These are phyloP conservation scores for Passer montanus DNA, from an alignment of 2,113 vertebrate species.

Conservation along the genomic window DNA sequence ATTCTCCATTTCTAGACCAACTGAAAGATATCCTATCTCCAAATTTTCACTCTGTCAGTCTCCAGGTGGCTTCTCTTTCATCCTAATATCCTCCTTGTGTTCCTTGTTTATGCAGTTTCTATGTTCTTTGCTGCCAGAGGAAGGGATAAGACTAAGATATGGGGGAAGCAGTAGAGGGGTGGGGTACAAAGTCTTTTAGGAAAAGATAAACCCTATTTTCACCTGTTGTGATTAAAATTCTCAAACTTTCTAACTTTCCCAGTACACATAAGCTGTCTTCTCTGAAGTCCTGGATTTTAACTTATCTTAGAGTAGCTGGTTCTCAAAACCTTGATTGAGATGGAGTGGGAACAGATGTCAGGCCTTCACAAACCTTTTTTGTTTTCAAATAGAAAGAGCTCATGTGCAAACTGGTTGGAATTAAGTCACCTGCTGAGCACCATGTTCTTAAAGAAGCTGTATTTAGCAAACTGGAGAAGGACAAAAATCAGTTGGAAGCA, in stretches of 20 bases:
- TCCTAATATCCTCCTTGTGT: background rate
- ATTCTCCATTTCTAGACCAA: background rate
- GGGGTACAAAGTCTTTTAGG: background rate
- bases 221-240: background rate
- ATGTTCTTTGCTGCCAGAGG: background rate
- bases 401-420: conserved; percentile 83
- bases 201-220: background rate
- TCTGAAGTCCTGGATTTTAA: background rate
- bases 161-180: background rate
- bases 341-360: background rate
- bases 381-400: conserved; percentile 83
- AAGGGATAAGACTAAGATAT: background rate
- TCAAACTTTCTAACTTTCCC: background rate
- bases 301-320: background rate
- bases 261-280: background rate
- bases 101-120: background rate
- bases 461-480: conserved; percentile 74
- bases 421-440: conserved; percentile 71
- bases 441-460: conserved; percentile 81
- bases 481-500: conserved; percentile 82
- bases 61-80: background rate
- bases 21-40: background rate
- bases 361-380: background rate
- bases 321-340: background rate
- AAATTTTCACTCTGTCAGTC: background rate